Conservation (phyloP, 2,888 invertebrate species). For the Minunthozetes semirufus region DNA sequence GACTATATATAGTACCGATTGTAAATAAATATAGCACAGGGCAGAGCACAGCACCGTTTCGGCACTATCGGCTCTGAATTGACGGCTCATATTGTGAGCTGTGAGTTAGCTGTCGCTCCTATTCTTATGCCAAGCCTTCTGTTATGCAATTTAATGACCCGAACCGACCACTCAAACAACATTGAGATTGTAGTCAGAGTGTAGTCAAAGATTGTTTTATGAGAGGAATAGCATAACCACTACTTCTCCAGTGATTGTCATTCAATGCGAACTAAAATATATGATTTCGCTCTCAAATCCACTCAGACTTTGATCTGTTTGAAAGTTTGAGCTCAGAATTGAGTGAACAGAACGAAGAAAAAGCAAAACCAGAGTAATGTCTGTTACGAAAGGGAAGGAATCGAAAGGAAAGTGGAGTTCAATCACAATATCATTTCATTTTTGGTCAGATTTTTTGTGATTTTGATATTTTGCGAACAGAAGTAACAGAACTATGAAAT, state of each 20-base stretch:
- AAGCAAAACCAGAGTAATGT: background rate
- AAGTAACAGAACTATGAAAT: background rate
- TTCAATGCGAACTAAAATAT: background rate
- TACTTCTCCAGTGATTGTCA: background rate
- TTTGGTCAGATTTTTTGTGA: background rate
- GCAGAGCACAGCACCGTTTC: background rate
- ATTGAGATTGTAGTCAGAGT: constrained; percentile 9
- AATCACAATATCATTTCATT: background rate
- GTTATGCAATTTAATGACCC: constrained; percentile 29
- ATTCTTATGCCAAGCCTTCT: constrained; percentile 27
- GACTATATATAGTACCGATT: constrained; percentile 22
- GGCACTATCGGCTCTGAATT: background rate
- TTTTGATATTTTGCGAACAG: background rate
- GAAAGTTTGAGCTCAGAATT: background rate
- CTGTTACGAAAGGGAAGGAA: too few species aligned
- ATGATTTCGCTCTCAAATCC: background rate
- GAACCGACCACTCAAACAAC: constrained; percentile 18
- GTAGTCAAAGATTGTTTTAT: constrained; percentile 5
- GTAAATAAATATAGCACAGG: constrained; percentile 24
- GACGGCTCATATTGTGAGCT: too few species aligned
- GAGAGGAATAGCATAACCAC: background rate
- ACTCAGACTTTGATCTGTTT: background rate
- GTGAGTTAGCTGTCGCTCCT: background rate
- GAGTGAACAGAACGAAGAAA: background rate
- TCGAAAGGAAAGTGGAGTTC: background rate